Base-by-base conservation (phyloP, 2,113 vertebrate genomes). In the Cairina moschata region DNA sequence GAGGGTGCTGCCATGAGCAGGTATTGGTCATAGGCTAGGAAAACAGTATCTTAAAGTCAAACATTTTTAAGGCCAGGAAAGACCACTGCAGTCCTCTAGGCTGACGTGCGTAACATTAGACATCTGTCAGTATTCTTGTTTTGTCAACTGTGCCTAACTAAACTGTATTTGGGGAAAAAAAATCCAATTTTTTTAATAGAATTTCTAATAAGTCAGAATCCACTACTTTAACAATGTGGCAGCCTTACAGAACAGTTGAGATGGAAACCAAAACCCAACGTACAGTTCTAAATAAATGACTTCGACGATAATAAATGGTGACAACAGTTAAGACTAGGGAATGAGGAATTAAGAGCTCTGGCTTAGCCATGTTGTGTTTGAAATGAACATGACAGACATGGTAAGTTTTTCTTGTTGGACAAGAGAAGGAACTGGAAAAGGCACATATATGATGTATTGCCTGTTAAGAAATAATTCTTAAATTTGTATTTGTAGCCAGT, bases 41-140 rank as follows among this genome's bases (percentile, higher is more conserved):
- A 80, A 94, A 86, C 2, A 2, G 20, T 48, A 63, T 74, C 50
- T 69, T 83, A 10, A 31, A 20, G 28, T 29, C 36, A 40, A 80
- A 59, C 5, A 18, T 58, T 77, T 87, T 71, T 79, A 84, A 79
- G 69, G 86, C 94, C 88, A 84, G 91, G 91, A 95, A 93, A 89
- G 89, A 93, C 56, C 52, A 71, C 32, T 1, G 1, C 26, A 81
- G 4, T 46, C 73, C 8, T 86, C 50, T 38, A 56, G 34, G 60
- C 42, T 59, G 54, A 91, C 77, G 46, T 34, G 40, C 40, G 31
- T 32, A 6, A 5, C 9, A 8, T 66, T 21, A 69, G n/a, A 42
- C 44, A 72, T 65, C 18, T 67, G 68, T 44, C 22, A 48, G 40
- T 65, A 18, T 40, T 92, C 76, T 74, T 74, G 23, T 65, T 78